Conservation (phyloP, 2,888 invertebrate species). For the Cyrtodaria siliqua region DNA sequence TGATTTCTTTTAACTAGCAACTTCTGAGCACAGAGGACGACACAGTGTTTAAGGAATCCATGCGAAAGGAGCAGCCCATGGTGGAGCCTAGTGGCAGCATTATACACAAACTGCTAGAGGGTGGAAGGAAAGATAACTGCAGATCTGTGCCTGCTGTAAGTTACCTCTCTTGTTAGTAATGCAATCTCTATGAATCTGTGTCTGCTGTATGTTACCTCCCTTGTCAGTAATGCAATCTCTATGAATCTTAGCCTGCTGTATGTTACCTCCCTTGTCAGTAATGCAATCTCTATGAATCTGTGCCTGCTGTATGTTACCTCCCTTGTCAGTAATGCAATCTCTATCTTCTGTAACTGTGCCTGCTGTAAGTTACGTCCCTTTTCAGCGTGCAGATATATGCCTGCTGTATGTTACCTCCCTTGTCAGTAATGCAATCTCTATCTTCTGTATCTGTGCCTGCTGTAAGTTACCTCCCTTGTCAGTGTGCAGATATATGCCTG, state of each 20-base stretch:
- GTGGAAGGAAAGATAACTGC: conserved; percentile 60
- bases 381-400: too few relatives aligned
- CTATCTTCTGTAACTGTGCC: too few relatives aligned
- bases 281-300: conserved; percentile 76
- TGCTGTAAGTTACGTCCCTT: too few relatives aligned
- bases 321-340: too few relatives aligned
- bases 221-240: too few relatives aligned
- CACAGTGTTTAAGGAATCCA: conserved; percentile 24
- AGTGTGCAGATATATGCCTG: too few relatives aligned
- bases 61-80: conserved; percentile 12
- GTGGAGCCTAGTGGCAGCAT: conserved; percentile 65
- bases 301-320: conserved; percentile 79
- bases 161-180: too few relatives aligned
- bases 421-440: too few relatives aligned
- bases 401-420: too few relatives aligned
- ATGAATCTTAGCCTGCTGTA: conserved; percentile 79
- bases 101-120: conserved; percentile 88
- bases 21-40: conserved; percentile 76
- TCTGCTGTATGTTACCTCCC: conserved; percentile 80
- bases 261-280: too few relatives aligned
- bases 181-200: conserved; percentile 74
- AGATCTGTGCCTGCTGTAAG: conserved; percentile 80
- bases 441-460: too few relatives aligned
- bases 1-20: conserved; percentile 77
- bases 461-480: too few relatives aligned